A percentile compares a stretch with the other conserved stretches of the same genome.
Evolutionary conservation across 2,888 invertebrate species (phyloP).

Genomic region (Drosophila ustulata): DNA sequence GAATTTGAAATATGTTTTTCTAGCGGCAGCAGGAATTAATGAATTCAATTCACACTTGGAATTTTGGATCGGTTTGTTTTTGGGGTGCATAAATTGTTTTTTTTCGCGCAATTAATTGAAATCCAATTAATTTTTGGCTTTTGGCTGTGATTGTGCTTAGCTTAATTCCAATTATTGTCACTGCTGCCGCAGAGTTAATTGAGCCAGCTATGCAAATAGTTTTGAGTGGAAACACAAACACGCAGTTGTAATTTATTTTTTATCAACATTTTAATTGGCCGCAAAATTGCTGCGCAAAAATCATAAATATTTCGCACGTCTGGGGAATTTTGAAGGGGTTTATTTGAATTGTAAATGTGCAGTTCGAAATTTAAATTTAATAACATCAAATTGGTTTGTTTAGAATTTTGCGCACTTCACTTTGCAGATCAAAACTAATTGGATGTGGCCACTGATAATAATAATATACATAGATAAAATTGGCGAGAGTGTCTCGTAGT

Average conservation of each 20-base stretch:
- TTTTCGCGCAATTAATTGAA: constrained; percentile 26
- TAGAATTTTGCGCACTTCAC: constrained; percentile 8
- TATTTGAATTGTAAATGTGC: constrained; percentile 9
- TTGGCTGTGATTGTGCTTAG: constrained; percentile 21
- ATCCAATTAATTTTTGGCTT: constrained; percentile 37
- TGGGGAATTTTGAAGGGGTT: constrained; percentile 2
- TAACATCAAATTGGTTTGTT: constrained; percentile 15
- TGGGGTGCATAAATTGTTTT: constrained; percentile 17
- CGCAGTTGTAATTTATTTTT: constrained; percentile 14
- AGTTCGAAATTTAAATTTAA: constrained; percentile 27
- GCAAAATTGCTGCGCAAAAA: constrained; percentile 44
- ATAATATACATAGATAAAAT: not conserved
- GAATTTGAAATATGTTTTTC: too few species aligned
- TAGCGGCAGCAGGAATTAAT: not conserved
- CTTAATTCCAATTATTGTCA: constrained; percentile 41
- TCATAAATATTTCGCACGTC: constrained; percentile 37
- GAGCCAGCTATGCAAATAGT: constrained; percentile 29
- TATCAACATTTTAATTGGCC: constrained; percentile 46
- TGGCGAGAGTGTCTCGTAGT: constrained; percentile 3
- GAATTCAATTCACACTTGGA: constrained; percentile 4
- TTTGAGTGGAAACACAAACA: constrained; percentile 5
- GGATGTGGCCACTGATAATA: not conserved
- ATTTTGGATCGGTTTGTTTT: not conserved
- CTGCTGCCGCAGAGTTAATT: constrained; percentile 36
- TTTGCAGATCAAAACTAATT: not conserved